These are phyloP conservation scores for Gulo gulo DNA, from an alignment of 2,113 vertebrate genomes.

Conservation along the genomic window DNA sequence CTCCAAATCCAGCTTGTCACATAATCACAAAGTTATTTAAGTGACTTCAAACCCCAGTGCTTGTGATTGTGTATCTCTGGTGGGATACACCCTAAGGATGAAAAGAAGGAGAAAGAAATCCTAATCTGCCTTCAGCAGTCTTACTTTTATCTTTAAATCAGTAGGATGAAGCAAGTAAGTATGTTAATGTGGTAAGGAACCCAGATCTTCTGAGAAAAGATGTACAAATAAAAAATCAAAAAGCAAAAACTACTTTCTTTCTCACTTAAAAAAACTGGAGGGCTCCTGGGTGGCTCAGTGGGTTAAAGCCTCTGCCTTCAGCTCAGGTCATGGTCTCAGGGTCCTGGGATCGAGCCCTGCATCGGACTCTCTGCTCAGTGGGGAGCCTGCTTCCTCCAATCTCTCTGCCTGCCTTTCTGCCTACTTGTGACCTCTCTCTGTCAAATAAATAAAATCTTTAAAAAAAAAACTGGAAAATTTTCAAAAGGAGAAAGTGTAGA, in stretches of 20 bases:
- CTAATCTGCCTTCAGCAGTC: background rate
- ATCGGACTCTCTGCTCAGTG: no score
- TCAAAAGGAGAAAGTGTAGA: background rate
- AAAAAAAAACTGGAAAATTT: background rate
- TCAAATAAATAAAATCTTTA: background rate
- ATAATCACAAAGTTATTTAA: slow-evolving; percentile 36
- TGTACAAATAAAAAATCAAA: background rate
- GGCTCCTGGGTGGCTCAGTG: no score
- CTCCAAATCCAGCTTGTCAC: background rate
- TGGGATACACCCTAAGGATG: background rate
- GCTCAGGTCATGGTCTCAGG: no score
- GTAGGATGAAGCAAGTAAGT: background rate
- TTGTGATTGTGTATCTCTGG: slow-evolving; percentile 2
- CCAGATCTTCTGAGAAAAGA: slow-evolving; percentile 30
- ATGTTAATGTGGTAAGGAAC: background rate
- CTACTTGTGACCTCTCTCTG: no score
- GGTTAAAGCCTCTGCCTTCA: no score
- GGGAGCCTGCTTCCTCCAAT: no score
- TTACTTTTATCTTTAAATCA: slow-evolving; percentile 11
- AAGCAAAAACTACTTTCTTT: slow-evolving; percentile 4
- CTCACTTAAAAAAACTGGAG: background rate
- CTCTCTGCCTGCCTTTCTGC: no score
- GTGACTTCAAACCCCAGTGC: background rate
- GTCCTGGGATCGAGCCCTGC: no score
- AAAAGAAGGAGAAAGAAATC: slow-evolving; percentile 31